Base-by-base conservation (phyloP, 2,888 invertebrate species). In the Orthosia incerta region DNA sequence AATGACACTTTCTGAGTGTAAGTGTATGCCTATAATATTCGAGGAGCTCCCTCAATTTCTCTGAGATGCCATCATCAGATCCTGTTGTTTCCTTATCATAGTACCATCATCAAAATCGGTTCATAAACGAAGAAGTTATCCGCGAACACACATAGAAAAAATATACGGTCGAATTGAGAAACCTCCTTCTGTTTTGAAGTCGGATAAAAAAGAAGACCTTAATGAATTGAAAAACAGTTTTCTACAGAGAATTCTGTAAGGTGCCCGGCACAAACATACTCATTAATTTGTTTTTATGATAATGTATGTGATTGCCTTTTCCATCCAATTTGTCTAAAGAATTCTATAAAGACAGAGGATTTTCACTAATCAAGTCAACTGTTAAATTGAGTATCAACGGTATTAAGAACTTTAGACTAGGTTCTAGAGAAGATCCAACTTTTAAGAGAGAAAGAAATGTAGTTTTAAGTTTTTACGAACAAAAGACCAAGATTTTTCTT, bases 331-430 rank as follows among this genome's bases (percentile, higher is more conserved):
- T 31, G 31, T 31, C 5, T 31, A 0, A 59, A n/a, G 9, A n/a
- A 26, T 1, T 26, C n/a, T 53, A 39, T 55, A 50, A 18, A 48
- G 26, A 23, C 16, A 23, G 55, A 75, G 23, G 46, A 26, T 26
- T 60, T 63, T n/a, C 13, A 53, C 5, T 51, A 60, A 64, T 75
- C 53, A 60, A 71, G 20, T 60, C 45, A 59, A 63, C 55, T 71
- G 53, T 76, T 71, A 59, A 76, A 74, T 63, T 63, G 59, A 63
- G 18, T 51, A n/a, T 20, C 23, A 48, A 63, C 26, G 39, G 48
- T 45, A 51, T 31, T 60, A 56, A 23, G 31, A 23, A 51, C 12
- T 48, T 31, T 23, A 69, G 56, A 69, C 56, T 16, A 4, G n/a
- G 2, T 2, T 60, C 31, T 23, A 53, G 20, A 50, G 45, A 15